Evolutionary conservation across 2,797 vertebrate species (phyloP).

Genomic region (Phataginus tricuspis): DNA sequence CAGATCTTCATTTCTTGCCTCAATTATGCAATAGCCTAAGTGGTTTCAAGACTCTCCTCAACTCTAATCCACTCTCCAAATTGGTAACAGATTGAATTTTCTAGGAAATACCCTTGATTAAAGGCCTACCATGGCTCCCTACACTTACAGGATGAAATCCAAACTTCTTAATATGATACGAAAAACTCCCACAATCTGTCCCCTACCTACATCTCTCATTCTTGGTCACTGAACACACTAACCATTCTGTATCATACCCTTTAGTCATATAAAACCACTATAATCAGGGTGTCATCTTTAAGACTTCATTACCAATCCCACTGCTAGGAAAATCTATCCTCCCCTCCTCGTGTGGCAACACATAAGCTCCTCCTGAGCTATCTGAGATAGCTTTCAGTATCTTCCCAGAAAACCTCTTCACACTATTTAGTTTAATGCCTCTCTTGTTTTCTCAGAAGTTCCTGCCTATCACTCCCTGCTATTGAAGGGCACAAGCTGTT

Average conservation of each 20-base stretch:
- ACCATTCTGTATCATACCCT: background rate
- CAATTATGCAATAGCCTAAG: background rate
- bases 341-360: background rate
- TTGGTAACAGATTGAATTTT: background rate
- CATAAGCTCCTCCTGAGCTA: background rate
- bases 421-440: background rate
- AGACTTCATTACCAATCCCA: background rate
- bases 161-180: background rate
- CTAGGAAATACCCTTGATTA: background rate
- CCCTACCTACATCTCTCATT: background rate
- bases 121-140: background rate
- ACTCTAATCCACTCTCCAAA: background rate
- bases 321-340: background rate
- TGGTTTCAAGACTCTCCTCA: background rate
- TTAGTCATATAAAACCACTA: background rate
- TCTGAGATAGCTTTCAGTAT: background rate
- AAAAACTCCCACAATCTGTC: background rate
- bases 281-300: background rate
- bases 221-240: background rate
- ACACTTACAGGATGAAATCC: background rate
- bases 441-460: background rate
- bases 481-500: background rate
- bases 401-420: slow-evolving; percentile 34
- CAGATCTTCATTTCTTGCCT: background rate
- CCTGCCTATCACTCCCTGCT: background rate